Evolutionary conservation across 92 coral and sea anemone genomes (phyloP).

Genomic region (Siderastrea radians): DNA sequence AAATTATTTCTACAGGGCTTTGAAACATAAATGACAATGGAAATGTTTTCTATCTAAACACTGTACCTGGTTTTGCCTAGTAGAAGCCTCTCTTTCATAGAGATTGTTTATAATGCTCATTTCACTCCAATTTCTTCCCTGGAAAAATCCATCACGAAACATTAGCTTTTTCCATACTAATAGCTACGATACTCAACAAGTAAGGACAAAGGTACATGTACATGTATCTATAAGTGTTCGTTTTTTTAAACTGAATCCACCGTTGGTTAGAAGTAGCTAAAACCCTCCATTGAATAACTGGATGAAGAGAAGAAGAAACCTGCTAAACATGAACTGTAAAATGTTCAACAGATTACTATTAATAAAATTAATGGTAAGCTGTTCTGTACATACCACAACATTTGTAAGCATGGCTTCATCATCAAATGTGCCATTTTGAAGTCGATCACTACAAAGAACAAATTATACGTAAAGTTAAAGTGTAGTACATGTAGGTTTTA

Average conservation of each 20-base stretch:
- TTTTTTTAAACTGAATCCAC: not conserved
- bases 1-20: not conserved
- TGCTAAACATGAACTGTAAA: not conserved
- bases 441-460: conserved; percentile 79
- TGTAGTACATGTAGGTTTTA: not conserved
- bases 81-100: conserved; percentile 88
- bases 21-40: not conserved
- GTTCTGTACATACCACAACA: conserved; percentile 45
- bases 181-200: not conserved
- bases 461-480: not conserved
- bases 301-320: not conserved
- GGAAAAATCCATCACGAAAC: not conserved
- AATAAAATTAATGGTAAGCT: not conserved
- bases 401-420: conserved; percentile 84
- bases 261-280: not conserved
- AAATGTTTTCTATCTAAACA: not conserved
- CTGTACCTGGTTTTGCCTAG: conserved; percentile 94
- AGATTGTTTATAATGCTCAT: conserved; percentile 74
- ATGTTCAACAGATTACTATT: not conserved
- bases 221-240: not conserved
- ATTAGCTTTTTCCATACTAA: not conserved
- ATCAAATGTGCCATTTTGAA: conserved; percentile 70
- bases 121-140: conserved; percentile 89
- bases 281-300: not conserved
- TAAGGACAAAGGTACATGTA: not conserved